Evolutionary conservation across 2,797 vertebrate genomes (phyloP).

Genomic region (Columba guinea): DNA sequence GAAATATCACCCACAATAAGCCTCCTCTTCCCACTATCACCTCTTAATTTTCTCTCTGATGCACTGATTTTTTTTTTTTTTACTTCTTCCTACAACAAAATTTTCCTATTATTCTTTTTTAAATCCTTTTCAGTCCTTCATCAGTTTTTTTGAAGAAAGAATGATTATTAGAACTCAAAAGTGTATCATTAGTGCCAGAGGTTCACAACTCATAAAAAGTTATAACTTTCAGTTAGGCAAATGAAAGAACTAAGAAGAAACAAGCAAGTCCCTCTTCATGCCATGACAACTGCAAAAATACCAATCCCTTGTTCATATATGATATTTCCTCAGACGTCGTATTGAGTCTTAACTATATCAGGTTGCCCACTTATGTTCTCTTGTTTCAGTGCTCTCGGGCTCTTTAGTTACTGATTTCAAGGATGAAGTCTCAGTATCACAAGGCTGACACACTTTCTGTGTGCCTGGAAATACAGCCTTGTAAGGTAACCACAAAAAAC

Average conservation of each 20-base stretch:
- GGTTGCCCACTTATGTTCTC: not conserved
- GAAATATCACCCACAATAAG: slow-evolving; percentile 14
- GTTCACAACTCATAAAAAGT: not conserved
- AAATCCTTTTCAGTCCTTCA: not conserved
- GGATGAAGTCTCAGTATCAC: not conserved
- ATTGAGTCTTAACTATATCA: not conserved
- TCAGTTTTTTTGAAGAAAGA: not conserved
- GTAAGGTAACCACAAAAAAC: not conserved
- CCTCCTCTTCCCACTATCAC: not conserved
- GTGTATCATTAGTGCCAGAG: not conserved
- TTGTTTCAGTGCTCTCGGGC: not conserved
- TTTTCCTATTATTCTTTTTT: not conserved
- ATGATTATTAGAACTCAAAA: not conserved
- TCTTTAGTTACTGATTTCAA: not conserved
- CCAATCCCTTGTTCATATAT: not conserved
- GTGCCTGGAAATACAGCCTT: not conserved
- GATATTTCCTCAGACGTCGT: not conserved
- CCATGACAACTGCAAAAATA: not conserved
- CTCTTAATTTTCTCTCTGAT: slow-evolving; percentile 12
- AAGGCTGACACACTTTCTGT: not conserved
- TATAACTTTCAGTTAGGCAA: not conserved
- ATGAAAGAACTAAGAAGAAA: not conserved
- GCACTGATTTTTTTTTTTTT: not conserved
- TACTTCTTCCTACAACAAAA: not conserved
- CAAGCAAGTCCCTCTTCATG: not conserved